A percentile compares a stretch with the other conserved stretches of the same genome.
Evolutionary conservation across 2,797 vertebrate species (phyloP).

Genomic region (Potorous gilbertii): DNA sequence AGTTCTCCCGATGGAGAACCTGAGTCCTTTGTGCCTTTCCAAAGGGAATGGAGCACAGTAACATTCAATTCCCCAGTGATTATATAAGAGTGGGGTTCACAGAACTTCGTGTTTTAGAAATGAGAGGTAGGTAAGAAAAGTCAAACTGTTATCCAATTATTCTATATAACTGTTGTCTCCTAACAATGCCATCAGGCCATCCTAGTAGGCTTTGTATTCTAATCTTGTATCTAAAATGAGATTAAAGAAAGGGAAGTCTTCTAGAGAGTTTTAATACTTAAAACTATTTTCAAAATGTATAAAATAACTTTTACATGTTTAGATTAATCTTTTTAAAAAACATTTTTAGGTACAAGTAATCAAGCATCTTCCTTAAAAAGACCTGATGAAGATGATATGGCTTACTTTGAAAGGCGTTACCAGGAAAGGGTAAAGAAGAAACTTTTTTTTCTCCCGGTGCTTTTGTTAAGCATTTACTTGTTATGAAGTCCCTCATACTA

Average conservation of each 20-base stretch:
- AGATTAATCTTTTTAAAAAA: neutral
- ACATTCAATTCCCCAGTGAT: neutral
- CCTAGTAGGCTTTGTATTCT: neutral
- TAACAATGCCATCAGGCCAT: neutral
- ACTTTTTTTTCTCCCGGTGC: neutral
- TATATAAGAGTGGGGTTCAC: neutral
- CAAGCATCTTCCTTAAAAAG: constrained; percentile 77
- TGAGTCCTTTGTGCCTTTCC: neutral
- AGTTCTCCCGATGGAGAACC: neutral
- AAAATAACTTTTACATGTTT: neutral
- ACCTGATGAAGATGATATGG: constrained; percentile 85
- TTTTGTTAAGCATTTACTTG: constrained; percentile 55
- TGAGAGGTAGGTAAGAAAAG: neutral
- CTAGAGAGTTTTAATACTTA: neutral
- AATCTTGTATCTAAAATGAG: neutral
- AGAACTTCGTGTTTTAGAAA: constrained; percentile 39
- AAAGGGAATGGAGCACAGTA: neutral
- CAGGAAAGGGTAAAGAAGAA: constrained; percentile 83
- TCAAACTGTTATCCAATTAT: neutral
- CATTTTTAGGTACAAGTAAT: constrained; percentile 75
- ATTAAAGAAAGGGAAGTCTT: constrained; percentile 33
- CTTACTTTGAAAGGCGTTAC: constrained; percentile 86
- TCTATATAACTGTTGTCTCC: neutral
- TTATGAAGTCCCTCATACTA: constrained; percentile 51
- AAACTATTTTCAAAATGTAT: neutral